Conservation (phyloP, 2,888 invertebrate genomes). For the Lasioglossum oenotherae region DNA sequence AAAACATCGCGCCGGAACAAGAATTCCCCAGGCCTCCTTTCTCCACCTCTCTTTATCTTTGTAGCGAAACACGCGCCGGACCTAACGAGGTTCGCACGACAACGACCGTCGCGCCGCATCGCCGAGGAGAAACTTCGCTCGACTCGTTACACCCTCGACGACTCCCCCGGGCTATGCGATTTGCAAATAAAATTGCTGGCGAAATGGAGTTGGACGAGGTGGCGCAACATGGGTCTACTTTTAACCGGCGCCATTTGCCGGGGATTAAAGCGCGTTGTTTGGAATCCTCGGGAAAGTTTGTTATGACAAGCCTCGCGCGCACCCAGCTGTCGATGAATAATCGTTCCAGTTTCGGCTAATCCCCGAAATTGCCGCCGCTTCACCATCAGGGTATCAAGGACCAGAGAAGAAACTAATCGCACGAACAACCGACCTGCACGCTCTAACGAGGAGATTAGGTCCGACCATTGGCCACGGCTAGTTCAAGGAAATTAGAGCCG, state of each 20-base stretch:
- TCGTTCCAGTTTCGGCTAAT: neutral
- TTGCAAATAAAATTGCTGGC: constrained; percentile 20
- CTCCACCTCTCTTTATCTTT: neutral
- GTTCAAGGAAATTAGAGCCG: neutral
- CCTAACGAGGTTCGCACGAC: constrained; percentile 10
- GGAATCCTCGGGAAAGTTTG: neutral
- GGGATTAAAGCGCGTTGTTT: neutral
- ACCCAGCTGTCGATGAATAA: constrained; percentile 6
- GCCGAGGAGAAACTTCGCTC: neutral
- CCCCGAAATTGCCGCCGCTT: neutral
- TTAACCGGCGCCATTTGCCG: neutral
- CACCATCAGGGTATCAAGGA: neutral
- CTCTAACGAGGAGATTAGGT: neutral
- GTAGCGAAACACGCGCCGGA: neutral
- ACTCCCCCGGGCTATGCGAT: neutral
- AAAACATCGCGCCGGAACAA: constrained; percentile 39
- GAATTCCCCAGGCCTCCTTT: constrained; percentile 12
- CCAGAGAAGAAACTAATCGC: neutral
- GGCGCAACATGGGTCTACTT: constrained; percentile 10
- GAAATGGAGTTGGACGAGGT: constrained; percentile 7
- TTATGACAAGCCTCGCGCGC: neutral
- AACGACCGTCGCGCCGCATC: neutral
- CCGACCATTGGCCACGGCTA: neutral
- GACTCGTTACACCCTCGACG: constrained; percentile 17
- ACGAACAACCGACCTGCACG: neutral